Evolutionary conservation across 2,797 vertebrate genomes (phyloP), one percentile per base, ranked within the genome.

Genomic region (Zalophus californianus): DNA sequence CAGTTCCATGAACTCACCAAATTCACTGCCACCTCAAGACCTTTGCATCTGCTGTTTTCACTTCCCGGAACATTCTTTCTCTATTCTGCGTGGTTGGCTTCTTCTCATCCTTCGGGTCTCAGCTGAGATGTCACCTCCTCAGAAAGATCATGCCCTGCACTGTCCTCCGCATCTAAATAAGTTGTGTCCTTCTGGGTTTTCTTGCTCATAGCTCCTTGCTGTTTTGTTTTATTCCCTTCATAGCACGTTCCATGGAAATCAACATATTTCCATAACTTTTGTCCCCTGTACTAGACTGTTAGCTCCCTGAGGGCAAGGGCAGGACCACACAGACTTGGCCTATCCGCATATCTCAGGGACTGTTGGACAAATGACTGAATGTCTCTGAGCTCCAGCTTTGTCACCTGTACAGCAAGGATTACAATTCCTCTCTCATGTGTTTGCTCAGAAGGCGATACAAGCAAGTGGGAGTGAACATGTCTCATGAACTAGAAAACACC

Each of bases 191-290:
- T 85, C 80, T 72, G n/a, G 4, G 16, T 84, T 96, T 95, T 72
- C 86, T 95, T 48, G 88, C 66, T 91, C 80, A 62, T 84, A 78
- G 52, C 18, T 54, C 21, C 58, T 77, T 96, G 29, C 66, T 96
- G 82, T 90, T 64, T 64, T 77, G 11, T 88, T 87, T 90, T 50
- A n/a, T 70, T 85, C 77, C 75, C 21, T 75, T 87, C 32, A 21
- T 77, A 84, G 80, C 66, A 88, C 6, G 35, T 86, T 92, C 72
- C n/a, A 14, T 44, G 58, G 60, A 64, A 64, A 32, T 64, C 60
- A 64, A 27, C 27, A 64, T 64, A 15, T 86, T 89, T 83, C 73
- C 60, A 21, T 79, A 70, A 96, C 56, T 88, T 96, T 94, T 78
- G 54, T 83, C 70, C 77, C 73, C 58, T 96, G 85, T 62, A 44